Base-by-base conservation (phyloP, 2,113 vertebrate species). In the Numenius arquata region DNA sequence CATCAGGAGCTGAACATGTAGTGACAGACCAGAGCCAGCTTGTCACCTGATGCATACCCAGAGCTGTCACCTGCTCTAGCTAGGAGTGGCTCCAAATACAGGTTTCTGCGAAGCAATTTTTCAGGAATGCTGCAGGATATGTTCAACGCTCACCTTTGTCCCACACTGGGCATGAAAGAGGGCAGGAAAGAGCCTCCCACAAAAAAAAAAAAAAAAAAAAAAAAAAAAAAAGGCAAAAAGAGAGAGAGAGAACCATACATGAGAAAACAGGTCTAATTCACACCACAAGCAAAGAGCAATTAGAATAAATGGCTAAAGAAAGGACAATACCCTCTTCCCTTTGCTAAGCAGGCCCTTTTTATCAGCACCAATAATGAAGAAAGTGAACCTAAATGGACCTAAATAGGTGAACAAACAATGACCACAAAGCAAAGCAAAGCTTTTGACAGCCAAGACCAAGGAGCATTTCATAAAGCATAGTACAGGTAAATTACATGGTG, bases 391-490 rank as follows among this genome's bases (percentile, higher is more conserved):
- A 48, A 75, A 50, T 43, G 8, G 62, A 61, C 81, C 47, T 87
- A 94, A 96, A 93, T 61, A 45, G 85, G 30, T 93, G 79, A 86
- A 61, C 77, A 85, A 66, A 22, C 59, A 90, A 70, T 85, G 29
- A 66, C 17, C 52, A 56, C 61, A 93, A 94, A 95, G 21, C 58
- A 94, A 85, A 18, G 8, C 36, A 88, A 73, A 43, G 34, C 27
- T 92, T 91, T 38, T 65, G 94, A 96, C 9, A 85, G 55, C 30
- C 22, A 12, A 96, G 97, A 92, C 68, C 45, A 94, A 95, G 74
- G 61, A 77, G 34, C 65, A 86, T 92, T 95, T 92, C 38, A 88
- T 81, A 84, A 93, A 84, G 26, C 52, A 70, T 70, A 88, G 56
- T 25, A 52, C 66, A 92, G 62, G 82, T 89, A 82, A 93, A 89